Evolutionary conservation across 2,888 invertebrate species (phyloP), one percentile per base, ranked within the genome.

Genomic region (Euproctis similis): DNA sequence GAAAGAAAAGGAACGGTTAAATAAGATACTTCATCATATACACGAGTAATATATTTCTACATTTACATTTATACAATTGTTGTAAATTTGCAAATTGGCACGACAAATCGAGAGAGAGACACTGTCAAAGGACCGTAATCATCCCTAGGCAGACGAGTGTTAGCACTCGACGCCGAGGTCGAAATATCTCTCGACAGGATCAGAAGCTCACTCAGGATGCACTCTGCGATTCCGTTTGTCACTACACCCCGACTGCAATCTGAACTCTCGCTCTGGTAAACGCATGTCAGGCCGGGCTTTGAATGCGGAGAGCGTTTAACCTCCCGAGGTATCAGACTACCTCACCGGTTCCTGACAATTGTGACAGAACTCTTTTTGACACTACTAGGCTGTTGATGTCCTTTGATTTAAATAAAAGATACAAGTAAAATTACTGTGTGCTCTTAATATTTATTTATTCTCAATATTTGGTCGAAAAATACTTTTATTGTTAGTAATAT

Each of bases 221-320:
- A 77, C 81, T 82, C 72, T 72, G 67, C 70, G 70, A 82, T 82
- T 82, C 84, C 74, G 81, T 84, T 81, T 84, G 84, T 77, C 77
- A 68, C 68, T 64, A 69, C 69, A 58, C 65, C 66, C n/a, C 67
- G 66, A 60, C 62, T 75, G 76, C 66, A 72, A 74, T 66, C 61
- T 69, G 61, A 64, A 67, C 71, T 67, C 68, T 65, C 68, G 67
- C 75, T 72, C 75, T 73, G 77, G 75, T 81, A 80, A 81, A 80
- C 78, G 70, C 74, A 67, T 69, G 76, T 78, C 76, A n/a, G n/a
- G 74, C 69, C 77, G 68, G 66, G 76, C 71, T 72, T 73, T 76
- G 76, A 76, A 67, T 67, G 54, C 64, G 48, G 39, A 59, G 60
- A 60, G 60, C 61, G 60, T 72, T 69, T 68, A 69, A 59, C 67